Base-by-base conservation (phyloP, 1,140 invertebrate species). In the Microplitis mediator region DNA sequence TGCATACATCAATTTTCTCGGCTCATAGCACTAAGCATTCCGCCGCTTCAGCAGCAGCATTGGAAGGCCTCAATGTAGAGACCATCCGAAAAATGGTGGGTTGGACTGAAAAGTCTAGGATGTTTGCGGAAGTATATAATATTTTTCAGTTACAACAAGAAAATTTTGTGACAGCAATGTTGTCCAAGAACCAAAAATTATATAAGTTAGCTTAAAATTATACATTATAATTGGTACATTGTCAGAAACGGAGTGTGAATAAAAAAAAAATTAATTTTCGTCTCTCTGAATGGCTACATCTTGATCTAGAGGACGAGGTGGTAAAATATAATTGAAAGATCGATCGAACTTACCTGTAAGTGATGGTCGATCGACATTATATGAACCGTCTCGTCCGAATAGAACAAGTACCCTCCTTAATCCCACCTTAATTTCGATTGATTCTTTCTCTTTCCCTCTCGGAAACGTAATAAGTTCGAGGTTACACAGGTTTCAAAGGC, bases 101-200 rank as follows among this genome's bases (percentile, higher is more conserved):
- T n/a, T 79, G 78, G 76, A 68, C 72, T 3, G 56, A 56, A 4
- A 69, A 74, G 4, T 79, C 75, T 3, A 62, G 60, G 4, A 68
- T 74, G 8, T 79, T 79, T 56, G 73, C 67, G 0, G 60, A 54
- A 16, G 76, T 77, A 58, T 79, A 79, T 51, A 76, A 77, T 60
- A 61, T 73, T 13, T 76, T 71, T 31, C 1, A 23, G 56, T 2
- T 23, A 23, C 9, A 16, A 6, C 14, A 60, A 23, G 56, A 16
- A 32, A 31, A 60, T 16, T 23, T 60, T 4, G 52, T 23, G 23
- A 16, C 56, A 16, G 23, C 14, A 60, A 11, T 32, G 8, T 4
- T 60, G 23, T 23, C 23, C 23, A 23, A 23, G 23, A 23, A 23
- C 23, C 23, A 23, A 23, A 23, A 23, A 23, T 23, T 23, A 23